Base-by-base conservation (phyloP, 2,888 invertebrate species). In the Blastobasis adustella region DNA sequence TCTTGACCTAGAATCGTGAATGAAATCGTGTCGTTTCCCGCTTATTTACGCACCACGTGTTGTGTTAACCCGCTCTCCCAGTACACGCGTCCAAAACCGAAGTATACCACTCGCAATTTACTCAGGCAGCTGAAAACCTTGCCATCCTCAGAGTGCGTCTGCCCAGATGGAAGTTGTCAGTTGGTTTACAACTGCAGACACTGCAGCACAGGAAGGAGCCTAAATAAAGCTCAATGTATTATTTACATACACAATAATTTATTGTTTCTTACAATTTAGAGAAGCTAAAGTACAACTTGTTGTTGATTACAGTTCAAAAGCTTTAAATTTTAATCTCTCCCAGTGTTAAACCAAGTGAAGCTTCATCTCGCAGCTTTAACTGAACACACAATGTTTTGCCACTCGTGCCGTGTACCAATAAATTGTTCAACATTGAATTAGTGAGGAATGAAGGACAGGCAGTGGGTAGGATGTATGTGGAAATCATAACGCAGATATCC, bases 171-270 rank as follows among this genome's bases (percentile, higher is more conserved):
- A 23, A 23, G 23, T 23, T 23, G 23, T 23, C 23, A 23, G 23
- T 23, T 37, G 41, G 56, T 58, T 62, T 55, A 67, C 69, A 67
- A 66, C 73, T 63, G 67, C 73, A 67, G 67, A 66, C 23, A n/a
- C 10, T 44, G 23, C 60, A 59, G 60, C 59, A 66, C 63, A 77
- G 84, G 82, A 79, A 73, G 62, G 68, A 59, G 66, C 87, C 85
- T 84, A 79, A 87, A 88, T 87, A 86, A 87, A 87, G 80, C 76
- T 82, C 86, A 78, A 69, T 66, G 66, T 73, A 65, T 82, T 86
- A 88, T 88, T 85, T 88, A 88, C 88, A 88, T 87, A 87, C 87
- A 87, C 88, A 88, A 88, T 88, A 88, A 88, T 88, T 88, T 88
- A 88, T 88, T 88, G 86, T 86, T 86, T 80, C 86, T 88, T 88